These are phyloP conservation scores for Xenus cinereus DNA, from an alignment of 2,113 vertebrate species.

Conservation along the genomic window DNA sequence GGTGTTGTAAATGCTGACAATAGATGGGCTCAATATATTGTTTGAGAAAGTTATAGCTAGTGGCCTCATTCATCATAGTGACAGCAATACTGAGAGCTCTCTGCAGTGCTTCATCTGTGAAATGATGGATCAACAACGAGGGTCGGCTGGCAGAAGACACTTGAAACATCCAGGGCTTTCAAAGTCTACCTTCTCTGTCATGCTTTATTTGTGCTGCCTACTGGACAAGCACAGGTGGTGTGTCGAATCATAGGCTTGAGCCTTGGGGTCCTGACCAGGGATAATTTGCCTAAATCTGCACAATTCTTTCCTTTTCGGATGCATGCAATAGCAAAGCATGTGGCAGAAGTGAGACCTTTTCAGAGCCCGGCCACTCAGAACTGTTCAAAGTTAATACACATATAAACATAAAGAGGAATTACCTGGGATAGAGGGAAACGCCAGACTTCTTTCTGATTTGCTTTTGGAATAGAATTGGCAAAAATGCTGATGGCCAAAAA, in stretches of 20 bases:
- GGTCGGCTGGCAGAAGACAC: not conserved
- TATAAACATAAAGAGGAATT: not conserved
- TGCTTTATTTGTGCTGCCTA: conserved; percentile 1
- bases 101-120: conserved; percentile 52
- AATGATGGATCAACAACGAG: conserved; percentile 52
- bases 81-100: conserved; percentile 61
- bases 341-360: not conserved
- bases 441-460: not conserved
- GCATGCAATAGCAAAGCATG: not conserved
- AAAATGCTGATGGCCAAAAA: not conserved
- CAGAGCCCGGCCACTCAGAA: not conserved
- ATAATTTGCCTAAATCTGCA: not conserved
- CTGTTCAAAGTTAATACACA: not conserved
- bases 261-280: not conserved
- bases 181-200: not conserved
- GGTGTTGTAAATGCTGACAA: conserved; percentile 14
- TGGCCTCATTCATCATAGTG: conserved; percentile 58
- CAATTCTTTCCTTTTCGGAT: not conserved
- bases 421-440: not conserved
- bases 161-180: conserved; percentile 12
- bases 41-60: conserved; percentile 46
- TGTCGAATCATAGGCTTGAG: not conserved
- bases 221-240: not conserved
- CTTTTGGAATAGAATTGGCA: not conserved
- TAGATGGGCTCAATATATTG: conserved; percentile 37